A percentile compares a stretch with the other conserved stretches of the same genome.
Evolutionary conservation across 2,888 invertebrate species (phyloP).

Genomic region (Stenodera caucasica): DNA sequence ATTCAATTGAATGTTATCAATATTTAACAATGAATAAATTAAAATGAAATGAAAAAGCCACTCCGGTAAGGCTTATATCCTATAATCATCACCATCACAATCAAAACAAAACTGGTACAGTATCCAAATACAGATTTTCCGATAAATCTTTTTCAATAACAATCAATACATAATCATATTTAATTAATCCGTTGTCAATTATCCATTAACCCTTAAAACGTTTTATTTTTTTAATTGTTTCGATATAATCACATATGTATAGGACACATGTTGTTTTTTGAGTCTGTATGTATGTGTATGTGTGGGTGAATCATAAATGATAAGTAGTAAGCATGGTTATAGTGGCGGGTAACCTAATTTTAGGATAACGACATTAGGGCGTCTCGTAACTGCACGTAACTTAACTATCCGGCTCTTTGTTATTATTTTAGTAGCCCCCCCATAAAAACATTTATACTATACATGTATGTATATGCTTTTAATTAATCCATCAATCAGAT

Average conservation of each 20-base stretch:
- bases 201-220: too few species aligned
- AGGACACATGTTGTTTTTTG: not conserved
- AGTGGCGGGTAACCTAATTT: conserved; percentile 11
- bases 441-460: not conserved
- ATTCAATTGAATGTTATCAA: too few species aligned
- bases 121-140: not conserved
- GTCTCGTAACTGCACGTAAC: conserved; percentile 1
- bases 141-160: not conserved
- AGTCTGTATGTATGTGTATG: not conserved
- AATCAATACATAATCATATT: too few species aligned
- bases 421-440: not conserved
- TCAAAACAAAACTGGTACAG: conserved; percentile 4
- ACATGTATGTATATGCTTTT: not conserved
- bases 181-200: too few species aligned
- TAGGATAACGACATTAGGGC: conserved; percentile 13
- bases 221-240: too few species aligned
- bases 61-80: conserved; percentile 43
- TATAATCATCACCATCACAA: conserved; percentile 16
- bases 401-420: conserved; percentile 3
- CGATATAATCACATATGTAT: not conserved
- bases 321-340: conserved; percentile 7
- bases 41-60: conserved; percentile 46
- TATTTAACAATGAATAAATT: conserved; percentile 12
- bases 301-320: conserved; percentile 5
- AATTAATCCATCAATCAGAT: too few species aligned